Percentiles rank a stretch among this genome's conserved stretches.
Evolutionary conservation across 2,797 vertebrate genomes (phyloP).

Genomic region (Babyrousa celebensis): DNA sequence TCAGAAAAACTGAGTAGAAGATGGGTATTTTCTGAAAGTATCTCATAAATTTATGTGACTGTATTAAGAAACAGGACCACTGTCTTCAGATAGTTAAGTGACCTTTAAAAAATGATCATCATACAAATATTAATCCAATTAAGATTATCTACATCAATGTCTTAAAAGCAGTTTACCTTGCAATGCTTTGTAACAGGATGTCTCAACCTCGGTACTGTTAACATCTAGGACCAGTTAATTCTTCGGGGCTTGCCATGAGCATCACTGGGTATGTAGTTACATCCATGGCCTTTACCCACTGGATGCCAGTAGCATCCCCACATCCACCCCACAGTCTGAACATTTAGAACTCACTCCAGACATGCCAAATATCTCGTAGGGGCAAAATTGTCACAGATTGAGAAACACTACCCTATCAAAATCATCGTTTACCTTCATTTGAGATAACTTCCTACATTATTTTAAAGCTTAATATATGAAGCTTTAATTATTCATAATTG

Average conservation of each 20-base stretch:
- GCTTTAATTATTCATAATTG: background rate
- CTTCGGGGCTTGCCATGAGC: background rate
- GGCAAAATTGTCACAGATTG: background rate
- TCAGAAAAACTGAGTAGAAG: conserved; percentile 54
- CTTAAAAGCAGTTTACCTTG: background rate
- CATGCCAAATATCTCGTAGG: background rate
- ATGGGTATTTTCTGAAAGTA: background rate
- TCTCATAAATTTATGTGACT: background rate
- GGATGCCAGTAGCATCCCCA: background rate
- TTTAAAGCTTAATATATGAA: background rate
- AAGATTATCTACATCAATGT: background rate
- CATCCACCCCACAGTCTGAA: background rate
- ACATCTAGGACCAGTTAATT: background rate
- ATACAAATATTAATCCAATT: background rate
- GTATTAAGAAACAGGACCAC: background rate
- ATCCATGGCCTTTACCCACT: background rate
- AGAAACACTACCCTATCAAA: background rate
- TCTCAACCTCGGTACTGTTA: background rate
- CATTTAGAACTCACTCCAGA: background rate
- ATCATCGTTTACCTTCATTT: background rate
- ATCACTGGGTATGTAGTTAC: background rate
- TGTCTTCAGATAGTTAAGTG: background rate
- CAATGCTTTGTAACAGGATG: background rate
- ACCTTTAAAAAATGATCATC: background rate
- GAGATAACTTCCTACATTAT: background rate